Base-by-base conservation (phyloP, 64 coral and sea anemone genomes). In the Montipora foliosa region DNA sequence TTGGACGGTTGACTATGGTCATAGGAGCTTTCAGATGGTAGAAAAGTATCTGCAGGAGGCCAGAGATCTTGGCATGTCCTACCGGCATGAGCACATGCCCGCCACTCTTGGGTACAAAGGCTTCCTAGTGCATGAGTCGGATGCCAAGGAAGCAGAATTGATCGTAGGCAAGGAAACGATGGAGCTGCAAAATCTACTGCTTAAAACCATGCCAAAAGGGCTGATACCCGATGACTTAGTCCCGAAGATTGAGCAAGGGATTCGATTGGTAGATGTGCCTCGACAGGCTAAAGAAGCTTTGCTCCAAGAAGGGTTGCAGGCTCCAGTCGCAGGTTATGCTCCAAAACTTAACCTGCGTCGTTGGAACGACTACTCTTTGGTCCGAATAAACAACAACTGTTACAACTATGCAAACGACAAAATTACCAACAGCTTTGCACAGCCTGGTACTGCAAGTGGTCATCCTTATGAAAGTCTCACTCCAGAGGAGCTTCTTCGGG, bases 341-440 rank as follows among this genome's bases (percentile, higher is more conserved):
- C 87, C 87, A 57, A 44, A 55, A 89, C 44, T 24, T 16, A 89
- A 89, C 44, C 87, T 44, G 72, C 5, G 1, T 25, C 59, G 74
- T 47, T 89, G 87, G 87, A 89, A 89, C 13, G 7, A 37, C 1
- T 0, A 19, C 10, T 3, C 44, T 3, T 0, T 77, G 5, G 57
- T 89, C 87, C 87, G 3, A 3, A 0, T 5, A 6, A 3, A 89
- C 76, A 89, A 89, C 87, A 89, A 89, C 87, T 89, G 87, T 74
- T 89, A 89, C 87, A 89, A 89, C 72, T 89, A 89, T 44, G 87
- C 73, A 77, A 78, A 89, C 74, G 12, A 75, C 24, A 89, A 89
- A 44, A 89, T 89, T 74, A 89, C 87, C 87, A 89, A 89, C 87
- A 77, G 87, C 52, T 89, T 89, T 77, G 87, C 87, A 46, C 87